Percentiles rank a stretch among this genome's conserved stretches.
Evolutionary conservation across 1,140 invertebrate species (phyloP).

Genomic region (Euschistus heros): DNA sequence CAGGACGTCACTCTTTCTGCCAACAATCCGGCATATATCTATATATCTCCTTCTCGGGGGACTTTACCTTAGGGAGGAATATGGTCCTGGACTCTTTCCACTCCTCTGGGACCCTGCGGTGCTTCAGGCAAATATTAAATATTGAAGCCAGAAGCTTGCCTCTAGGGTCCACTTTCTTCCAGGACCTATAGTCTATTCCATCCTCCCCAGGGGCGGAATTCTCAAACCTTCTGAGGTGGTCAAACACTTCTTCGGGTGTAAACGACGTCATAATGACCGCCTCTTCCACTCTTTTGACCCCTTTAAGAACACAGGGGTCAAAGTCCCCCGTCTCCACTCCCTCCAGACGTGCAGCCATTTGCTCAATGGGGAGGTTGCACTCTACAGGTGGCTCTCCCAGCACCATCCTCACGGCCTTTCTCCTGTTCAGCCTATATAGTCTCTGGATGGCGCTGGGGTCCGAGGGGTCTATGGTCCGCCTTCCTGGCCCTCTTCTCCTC

Average conservation of each 20-base stretch:
- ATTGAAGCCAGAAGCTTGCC: constrained; percentile 23
- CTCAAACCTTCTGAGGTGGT: constrained; percentile 22
- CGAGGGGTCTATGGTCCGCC: no score
- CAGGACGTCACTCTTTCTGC: background rate
- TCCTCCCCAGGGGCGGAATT: constrained; percentile 31
- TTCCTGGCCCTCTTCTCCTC: no score
- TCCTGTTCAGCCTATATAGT: no score
- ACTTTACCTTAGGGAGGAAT: constrained; percentile 34
- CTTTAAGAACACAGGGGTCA: background rate
- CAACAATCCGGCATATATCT: constrained; percentile 32
- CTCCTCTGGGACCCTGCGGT: constrained; percentile 17
- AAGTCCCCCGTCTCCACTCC: background rate
- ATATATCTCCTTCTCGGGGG: constrained; percentile 30
- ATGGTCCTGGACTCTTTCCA: constrained; percentile 32
- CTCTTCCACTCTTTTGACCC: background rate
- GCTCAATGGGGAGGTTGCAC: no score
- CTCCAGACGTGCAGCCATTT: no score
- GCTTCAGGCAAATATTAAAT: constrained; percentile 22
- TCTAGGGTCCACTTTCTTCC: constrained; percentile 9
- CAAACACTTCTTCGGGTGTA: constrained; percentile 16
- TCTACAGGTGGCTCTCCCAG: no score
- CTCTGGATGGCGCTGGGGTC: no score
- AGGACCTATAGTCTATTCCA: constrained; percentile 26
- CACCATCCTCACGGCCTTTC: no score
- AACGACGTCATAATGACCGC: background rate